Base-by-base conservation (phyloP, 2,113 vertebrate species). In the Diphyllodes magnificus region DNA sequence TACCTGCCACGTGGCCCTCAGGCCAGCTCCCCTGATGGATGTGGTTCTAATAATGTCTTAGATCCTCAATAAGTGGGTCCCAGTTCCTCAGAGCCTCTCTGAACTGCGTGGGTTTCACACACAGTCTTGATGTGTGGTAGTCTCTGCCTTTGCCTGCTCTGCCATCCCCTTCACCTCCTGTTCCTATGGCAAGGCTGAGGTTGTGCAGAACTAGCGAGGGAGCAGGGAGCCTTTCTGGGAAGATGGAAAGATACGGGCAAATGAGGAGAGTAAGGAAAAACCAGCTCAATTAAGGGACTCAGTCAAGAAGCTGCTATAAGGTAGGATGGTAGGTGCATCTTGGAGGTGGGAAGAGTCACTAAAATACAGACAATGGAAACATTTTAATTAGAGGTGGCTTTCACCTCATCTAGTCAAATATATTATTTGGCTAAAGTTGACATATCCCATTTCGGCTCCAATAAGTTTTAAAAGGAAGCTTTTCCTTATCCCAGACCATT, bases 1-100 rank as follows among this genome's bases (percentile, higher is more conserved):
- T 12, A 4, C 6, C 0, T 0, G n/a, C 59, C 75, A 88, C 0
- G 0, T 54, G 66, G 68, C 42, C 35, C 54, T 72, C 39, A 71
- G 56, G 45, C 47, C 40, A 63, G 16, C 8, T 31, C 10, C 27
- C 28, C 23, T 9, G 1, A 10, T 47, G 54, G 39, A 63, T 15
- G 12, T 16, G 24, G 28, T 56, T 86, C 39, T 64, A 66, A 59
- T 44, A 78, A 53, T 20, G 23, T 28, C 56, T 92, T 49, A 86
- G 60, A 68, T 64, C 13, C 39, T 78, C 64, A 73, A 16, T 5
- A 93, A 25, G 75, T 73, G 47, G 19, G 50, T 91, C 40, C 24
- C 49, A 63, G 3, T 50, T 80, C 35, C 54, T 33, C 59, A 70
- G 84, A 83, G 42, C 33, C 28, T 66, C 39, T 66, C 44, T 37